Conservation (phyloP, 2,797 vertebrate species). For the Aulostomus chinensis region DNA sequence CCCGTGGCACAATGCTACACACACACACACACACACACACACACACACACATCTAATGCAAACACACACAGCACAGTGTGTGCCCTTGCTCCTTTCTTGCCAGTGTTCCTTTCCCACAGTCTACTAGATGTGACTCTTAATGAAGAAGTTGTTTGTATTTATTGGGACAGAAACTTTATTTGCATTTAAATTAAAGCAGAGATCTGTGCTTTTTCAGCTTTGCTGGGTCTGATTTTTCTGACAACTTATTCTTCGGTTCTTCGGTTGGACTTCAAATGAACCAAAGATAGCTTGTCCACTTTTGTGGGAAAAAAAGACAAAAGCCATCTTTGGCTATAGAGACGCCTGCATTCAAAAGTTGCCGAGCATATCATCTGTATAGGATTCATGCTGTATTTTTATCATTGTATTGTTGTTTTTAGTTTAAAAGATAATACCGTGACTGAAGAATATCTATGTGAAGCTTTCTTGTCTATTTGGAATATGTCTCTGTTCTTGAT, state of each 20-base stretch:
- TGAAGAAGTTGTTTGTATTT: background rate
- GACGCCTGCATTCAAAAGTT: too few relatives aligned
- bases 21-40: background rate
- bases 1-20: constrained; percentile 26
- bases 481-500: background rate
- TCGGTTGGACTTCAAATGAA: constrained; percentile 11
- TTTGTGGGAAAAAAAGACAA: background rate
- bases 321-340: too few relatives aligned
- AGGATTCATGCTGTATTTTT: too few relatives aligned
- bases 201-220: background rate
- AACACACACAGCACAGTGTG: constrained; percentile 4
- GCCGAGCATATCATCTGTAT: too few relatives aligned
- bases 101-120: constrained; percentile 12
- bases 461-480: background rate
- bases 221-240: background rate
- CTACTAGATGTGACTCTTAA: background rate
- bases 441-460: too few relatives aligned
- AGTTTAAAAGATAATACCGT: too few relatives aligned
- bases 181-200: constrained; percentile 4
- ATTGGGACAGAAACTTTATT: background rate
- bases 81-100: constrained; percentile 2
- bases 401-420: too few relatives aligned
- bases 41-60: background rate
- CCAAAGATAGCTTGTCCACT: constrained; percentile 5
- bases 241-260: constrained; percentile 1